phyloP scores from a whole-genome alignment of 2,797 vertebrate species.

The Harpagifer antarcticus region DNA sequence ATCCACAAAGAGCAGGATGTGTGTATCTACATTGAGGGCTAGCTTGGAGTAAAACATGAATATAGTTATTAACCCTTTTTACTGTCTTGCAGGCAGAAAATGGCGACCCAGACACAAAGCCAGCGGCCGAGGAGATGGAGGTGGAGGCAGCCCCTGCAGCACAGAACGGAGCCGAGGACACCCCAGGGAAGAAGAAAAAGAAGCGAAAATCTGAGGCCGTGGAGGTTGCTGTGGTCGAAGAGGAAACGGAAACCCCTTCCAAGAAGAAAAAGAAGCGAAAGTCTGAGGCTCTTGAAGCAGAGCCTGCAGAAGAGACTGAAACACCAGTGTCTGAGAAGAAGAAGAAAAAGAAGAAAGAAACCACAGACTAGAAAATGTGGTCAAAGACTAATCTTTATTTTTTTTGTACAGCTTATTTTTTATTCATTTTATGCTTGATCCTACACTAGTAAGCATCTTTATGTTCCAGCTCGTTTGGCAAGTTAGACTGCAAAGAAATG shows the following conservation, averaged over 20 bases:
- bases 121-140: slow-evolving; percentile 38
- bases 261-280: slow-evolving; percentile 79
- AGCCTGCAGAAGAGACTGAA: slow-evolving; percentile 52
- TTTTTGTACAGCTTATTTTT: slow-evolving; percentile 74
- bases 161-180: slow-evolving; percentile 75
- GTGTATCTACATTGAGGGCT: accelerated
- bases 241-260: slow-evolving; percentile 30
- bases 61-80: accelerated
- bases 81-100: slow-evolving; percentile 45
- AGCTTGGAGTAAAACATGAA: not conserved
- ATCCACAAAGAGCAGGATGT: not conserved
- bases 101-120: slow-evolving; percentile 58
- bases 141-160: slow-evolving; percentile 11
- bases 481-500: slow-evolving; percentile 29
- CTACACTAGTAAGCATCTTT: slow-evolving; percentile 6
- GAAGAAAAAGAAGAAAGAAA: slow-evolving; percentile 77
- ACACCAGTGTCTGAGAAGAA: slow-evolving; percentile 62
- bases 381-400: slow-evolving; percentile 38
- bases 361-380: slow-evolving; percentile 29
- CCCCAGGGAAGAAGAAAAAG: slow-evolving; percentile 73
- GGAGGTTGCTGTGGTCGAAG: not conserved
- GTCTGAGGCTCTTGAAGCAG: slow-evolving; percentile 58
- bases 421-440: slow-evolving; percentile 12
- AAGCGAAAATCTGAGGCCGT: slow-evolving; percentile 53
- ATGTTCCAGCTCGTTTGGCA: slow-evolving; percentile 9